Conservation (phyloP, 2,113 vertebrate species). For the Pao palembangensis region DNA sequence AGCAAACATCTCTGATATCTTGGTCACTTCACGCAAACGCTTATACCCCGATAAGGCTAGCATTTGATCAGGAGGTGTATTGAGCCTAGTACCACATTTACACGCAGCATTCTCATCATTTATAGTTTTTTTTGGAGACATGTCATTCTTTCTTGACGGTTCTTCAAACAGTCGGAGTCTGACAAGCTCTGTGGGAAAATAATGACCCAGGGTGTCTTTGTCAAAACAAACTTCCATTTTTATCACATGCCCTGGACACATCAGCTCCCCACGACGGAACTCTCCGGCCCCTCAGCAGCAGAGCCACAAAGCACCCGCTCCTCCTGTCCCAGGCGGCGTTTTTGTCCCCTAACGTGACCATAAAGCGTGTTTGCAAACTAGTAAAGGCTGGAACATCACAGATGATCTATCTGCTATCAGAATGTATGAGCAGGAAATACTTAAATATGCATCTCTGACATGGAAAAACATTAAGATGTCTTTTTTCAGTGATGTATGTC, state of each 20-base stretch:
- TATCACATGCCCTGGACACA: constrained; percentile 51
- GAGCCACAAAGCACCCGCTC: constrained; percentile 23
- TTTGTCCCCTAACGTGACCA: constrained; percentile 6
- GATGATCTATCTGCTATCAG: constrained; percentile 22
- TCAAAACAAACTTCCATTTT: constrained; percentile 70
- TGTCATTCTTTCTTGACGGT: constrained; percentile 13
- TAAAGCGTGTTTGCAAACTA: not conserved
- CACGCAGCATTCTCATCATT: not conserved
- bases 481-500: not conserved
- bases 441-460: not conserved
- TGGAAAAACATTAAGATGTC: not conserved
- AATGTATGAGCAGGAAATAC: constrained; percentile 35
- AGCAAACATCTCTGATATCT: constrained; percentile 42
- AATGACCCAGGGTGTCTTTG: constrained; percentile 60
- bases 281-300: constrained; percentile 57
- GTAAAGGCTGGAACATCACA: constrained; percentile 1
- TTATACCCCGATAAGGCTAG: not conserved
- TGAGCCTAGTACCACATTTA: not conserved
- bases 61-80: no score
- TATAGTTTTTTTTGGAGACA: constrained; percentile 25
- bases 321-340: constrained; percentile 10
- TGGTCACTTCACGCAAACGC: constrained; percentile 21
- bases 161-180: constrained; percentile 36
- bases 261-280: constrained; percentile 47
- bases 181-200: constrained; percentile 70